phyloP scores from a whole-genome alignment of 1,140 invertebrate genomes.

The Drosophila rufa region DNA sequence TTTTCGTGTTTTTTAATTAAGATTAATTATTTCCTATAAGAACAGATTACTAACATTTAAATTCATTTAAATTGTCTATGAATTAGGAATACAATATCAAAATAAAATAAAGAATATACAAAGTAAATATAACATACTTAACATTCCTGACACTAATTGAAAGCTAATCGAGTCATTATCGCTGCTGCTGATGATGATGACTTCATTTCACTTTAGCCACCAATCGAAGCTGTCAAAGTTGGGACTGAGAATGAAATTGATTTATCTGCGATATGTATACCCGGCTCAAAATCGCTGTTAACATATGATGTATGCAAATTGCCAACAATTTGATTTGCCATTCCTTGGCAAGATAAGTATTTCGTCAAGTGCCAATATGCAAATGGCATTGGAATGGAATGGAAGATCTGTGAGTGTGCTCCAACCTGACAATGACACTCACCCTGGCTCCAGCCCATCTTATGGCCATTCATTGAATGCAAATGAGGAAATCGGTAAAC shows the following conservation, averaged over 20 bases:
- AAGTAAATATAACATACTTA: background rate
- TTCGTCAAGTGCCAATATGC: slow-evolving; percentile 66
- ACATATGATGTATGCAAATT: slow-evolving; percentile 76
- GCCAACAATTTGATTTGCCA: slow-evolving; percentile 78
- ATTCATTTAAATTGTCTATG: too few species aligned
- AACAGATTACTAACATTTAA: too few species aligned
- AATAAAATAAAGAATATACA: background rate
- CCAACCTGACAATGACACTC: slow-evolving; percentile 62
- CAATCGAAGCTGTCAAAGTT: slow-evolving; percentile 37
- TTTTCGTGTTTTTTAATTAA: too few species aligned
- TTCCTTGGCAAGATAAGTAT: slow-evolving; percentile 59
- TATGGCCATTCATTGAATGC: slow-evolving; percentile 70
- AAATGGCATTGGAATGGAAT: slow-evolving; percentile 39
- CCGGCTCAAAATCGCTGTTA: slow-evolving; percentile 51
- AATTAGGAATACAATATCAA: too few species aligned
- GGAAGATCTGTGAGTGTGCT: slow-evolving; percentile 40
- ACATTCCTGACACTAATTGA: slow-evolving; percentile 9
- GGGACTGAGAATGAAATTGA: slow-evolving; percentile 36
- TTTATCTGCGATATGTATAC: slow-evolving; percentile 53
- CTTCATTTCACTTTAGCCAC: slow-evolving; percentile 36
- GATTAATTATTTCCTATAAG: too few species aligned
- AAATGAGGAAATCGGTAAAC: slow-evolving; percentile 66
- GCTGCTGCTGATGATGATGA: slow-evolving; percentile 10
- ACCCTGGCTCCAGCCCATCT: slow-evolving; percentile 44
- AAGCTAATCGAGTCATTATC: slow-evolving; percentile 13